phyloP scores from a whole-genome alignment of 2,888 invertebrate species.

The Brachypalpus laphriformis region DNA sequence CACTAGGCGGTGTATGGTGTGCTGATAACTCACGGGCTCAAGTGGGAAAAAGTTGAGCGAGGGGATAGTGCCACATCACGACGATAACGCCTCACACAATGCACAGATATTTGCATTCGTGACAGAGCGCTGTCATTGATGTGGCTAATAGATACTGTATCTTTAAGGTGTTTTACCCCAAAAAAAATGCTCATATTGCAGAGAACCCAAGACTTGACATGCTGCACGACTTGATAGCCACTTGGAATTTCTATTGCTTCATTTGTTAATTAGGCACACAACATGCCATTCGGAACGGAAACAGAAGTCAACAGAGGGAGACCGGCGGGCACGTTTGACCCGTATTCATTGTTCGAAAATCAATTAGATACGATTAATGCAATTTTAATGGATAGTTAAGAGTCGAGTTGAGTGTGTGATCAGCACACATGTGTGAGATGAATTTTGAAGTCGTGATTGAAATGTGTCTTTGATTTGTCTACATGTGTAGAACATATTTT shows the following conservation, averaged over 20 bases:
- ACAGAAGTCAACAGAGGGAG: background rate
- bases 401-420: background rate
- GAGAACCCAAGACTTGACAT: background rate
- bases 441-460: constrained; percentile 23
- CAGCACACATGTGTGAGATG: constrained; percentile 9
- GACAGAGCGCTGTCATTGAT: background rate
- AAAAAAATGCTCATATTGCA: background rate
- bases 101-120: background rate
- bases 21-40: background rate
- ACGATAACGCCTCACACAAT: background rate
- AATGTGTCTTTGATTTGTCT: background rate
- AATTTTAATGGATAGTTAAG: constrained; percentile 8
- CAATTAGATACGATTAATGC: constrained; percentile 32
- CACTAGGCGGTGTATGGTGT: too few relatives aligned
- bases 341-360: constrained; percentile 26
- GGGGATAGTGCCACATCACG: background rate
- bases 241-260: background rate
- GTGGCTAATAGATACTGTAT: background rate
- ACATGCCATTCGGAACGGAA: background rate
- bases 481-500: background rate
- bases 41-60: too few relatives aligned
- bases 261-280: constrained; percentile 1
- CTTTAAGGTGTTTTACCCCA: background rate
- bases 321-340: constrained; percentile 43
- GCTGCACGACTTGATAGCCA: background rate